Base-by-base conservation (phyloP, 1,140 invertebrate genomes). In the Drosophila seguyi region DNA sequence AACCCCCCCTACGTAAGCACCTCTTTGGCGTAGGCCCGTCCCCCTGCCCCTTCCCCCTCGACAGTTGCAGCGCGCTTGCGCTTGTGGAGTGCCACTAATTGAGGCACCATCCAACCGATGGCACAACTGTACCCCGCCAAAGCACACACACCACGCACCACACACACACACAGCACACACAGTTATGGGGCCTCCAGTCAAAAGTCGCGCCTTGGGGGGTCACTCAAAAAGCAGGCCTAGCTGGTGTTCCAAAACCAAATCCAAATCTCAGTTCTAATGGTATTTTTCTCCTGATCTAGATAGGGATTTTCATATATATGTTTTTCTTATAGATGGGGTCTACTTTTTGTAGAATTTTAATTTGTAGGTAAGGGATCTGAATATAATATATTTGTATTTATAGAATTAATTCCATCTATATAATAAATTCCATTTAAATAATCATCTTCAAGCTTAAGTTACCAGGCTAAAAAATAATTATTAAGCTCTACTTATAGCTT, bases 61-160 rank as follows among this genome's bases (percentile, higher is more conserved):
- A n/a, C 45, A 27, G 10, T 41, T 36, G 42, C 48, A 56, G 55
- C 41, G 74, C 74, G 74, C 74, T 76, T 76, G 73, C 71, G 71
- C 67, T 73, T 62, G 57, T 68, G 56, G 62, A 76, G 74, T 86
- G 82, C 82, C 82, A 86, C 82, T 86, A 86, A 86, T 86, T 86
- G 82, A 86, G 82, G 79, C 82, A 86, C 50, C 82, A 86, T 47
- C 81, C 81, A 81, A 38, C 82, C 39, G 58, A 52, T 57, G 58
- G 61, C 79, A 65, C 78, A 85, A 81, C 81, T 85, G 78, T 78
- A 80, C 77, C 47, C 66, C 39, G 39, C 62, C 31, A 34, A 50
- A 78, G 61, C 52, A 38, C 52, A 25, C 52, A 53, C 31, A 36
- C 34, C 11, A 36, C 27, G 27, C 27, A 29, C 27, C 27, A 59